Evolutionary conservation across 2,888 invertebrate species (phyloP).

Genomic region (Troides helena): DNA sequence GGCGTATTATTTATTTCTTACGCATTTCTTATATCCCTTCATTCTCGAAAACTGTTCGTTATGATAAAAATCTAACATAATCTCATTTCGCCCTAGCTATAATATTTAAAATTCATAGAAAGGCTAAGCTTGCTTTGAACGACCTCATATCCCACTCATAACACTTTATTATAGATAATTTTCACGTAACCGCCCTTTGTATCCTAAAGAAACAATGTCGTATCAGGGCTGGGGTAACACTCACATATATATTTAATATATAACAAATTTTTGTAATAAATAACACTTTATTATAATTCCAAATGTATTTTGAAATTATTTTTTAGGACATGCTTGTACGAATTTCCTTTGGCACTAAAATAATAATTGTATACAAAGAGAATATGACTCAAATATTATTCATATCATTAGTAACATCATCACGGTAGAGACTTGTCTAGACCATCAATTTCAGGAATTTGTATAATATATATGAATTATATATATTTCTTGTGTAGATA

Average conservation of each 20-base stretch:
- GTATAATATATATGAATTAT: too few relatives aligned
- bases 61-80: background rate
- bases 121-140: constrained; percentile 2
- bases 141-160: constrained; percentile 1
- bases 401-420: too few relatives aligned
- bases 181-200: background rate
- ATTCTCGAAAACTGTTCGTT: background rate
- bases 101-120: constrained; percentile 14
- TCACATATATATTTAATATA: background rate
- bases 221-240: background rate
- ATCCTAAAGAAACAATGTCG: constrained; percentile 3
- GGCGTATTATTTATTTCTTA: background rate
- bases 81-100: background rate
- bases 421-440: too few relatives aligned
- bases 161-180: constrained; percentile 4
- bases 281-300: background rate
- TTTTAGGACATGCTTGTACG: too few relatives aligned
- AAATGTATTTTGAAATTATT: too few relatives aligned
- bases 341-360: too few relatives aligned
- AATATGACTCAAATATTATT: too few relatives aligned
- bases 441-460: too few relatives aligned
- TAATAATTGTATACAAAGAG: too few relatives aligned
- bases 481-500: too few relatives aligned
- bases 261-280: background rate
- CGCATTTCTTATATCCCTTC: background rate